Evolutionary conservation across 2,797 vertebrate species (phyloP).

Genomic region (Diplodus sargus): DNA sequence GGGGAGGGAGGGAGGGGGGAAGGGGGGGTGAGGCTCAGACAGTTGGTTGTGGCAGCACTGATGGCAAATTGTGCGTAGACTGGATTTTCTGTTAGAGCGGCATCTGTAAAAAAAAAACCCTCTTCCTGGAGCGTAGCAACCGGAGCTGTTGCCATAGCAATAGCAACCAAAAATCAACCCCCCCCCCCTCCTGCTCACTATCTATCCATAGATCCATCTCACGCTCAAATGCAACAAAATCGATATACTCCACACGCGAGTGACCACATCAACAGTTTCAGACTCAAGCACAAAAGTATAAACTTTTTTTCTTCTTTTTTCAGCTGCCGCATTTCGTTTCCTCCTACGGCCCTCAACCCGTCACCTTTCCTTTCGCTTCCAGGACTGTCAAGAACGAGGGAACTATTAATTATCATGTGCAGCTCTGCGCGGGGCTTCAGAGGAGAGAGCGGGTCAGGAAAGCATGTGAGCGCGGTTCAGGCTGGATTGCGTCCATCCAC

Average conservation of each 20-base stretch:
- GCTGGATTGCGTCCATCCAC: constrained; percentile 5
- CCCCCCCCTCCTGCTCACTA: too few relatives aligned
- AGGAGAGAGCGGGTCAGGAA: not conserved
- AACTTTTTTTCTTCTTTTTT: not conserved
- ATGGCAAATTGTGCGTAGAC: constrained; percentile 19
- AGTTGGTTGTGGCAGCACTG: constrained; percentile 9
- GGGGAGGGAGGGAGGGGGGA: not conserved
- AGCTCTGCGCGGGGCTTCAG: constrained; percentile 9
- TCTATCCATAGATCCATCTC: constrained; percentile 16
- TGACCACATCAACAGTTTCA: not conserved
- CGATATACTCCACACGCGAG: not conserved
- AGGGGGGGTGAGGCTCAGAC: constrained; percentile 5
- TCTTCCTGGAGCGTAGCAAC: constrained; percentile 61
- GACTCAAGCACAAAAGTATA: not conserved
- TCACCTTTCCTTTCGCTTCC: constrained; percentile 7
- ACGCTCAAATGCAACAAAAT: not conserved
- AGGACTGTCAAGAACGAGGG: not conserved
- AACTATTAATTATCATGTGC: constrained; percentile 31
- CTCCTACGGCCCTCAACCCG: constrained; percentile 1
- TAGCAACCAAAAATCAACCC: constrained; percentile 48
- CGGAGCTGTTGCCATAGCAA: constrained; percentile 71
- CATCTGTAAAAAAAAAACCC: constrained; percentile 42
- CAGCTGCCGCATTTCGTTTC: not conserved
- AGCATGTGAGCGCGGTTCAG: not conserved
- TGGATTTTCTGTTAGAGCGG: constrained; percentile 26